Evolutionary conservation across 1,140 invertebrate species (phyloP).

Genomic region (Gryllus bimaculatus): DNA sequence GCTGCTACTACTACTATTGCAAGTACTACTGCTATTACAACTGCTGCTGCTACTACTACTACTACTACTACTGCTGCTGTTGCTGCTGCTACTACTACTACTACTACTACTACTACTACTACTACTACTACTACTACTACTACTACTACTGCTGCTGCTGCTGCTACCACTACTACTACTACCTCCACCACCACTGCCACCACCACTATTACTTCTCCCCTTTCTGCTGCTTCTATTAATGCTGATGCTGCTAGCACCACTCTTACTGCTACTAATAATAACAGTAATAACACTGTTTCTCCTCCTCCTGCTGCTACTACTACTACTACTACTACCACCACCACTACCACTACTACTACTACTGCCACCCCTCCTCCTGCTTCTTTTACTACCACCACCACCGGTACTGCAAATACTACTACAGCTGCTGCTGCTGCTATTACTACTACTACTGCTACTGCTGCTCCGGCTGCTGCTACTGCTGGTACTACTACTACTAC

Average conservation of each 20-base stretch:
- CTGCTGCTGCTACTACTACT: conserved; percentile 3
- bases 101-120: no score
- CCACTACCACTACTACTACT: background rate
- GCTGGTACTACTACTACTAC: background rate
- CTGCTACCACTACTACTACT: background rate
- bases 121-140: background rate
- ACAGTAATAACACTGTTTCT: no score
- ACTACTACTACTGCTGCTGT: background rate
- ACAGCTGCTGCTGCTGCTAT: background rate
- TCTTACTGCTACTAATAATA: no score
- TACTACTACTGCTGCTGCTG: background rate
- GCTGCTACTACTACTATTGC: no score
- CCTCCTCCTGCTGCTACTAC: no score
- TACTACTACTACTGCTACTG: background rate
- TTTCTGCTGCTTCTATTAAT: background rate
- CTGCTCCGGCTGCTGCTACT: background rate
- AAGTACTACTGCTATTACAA: no score
- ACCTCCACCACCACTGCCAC: no score
- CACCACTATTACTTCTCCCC: no score
- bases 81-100: background rate
- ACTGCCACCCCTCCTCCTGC: background rate
- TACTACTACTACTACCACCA: background rate
- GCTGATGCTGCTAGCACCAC: background rate
- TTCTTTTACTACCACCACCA: conserved; percentile 8
- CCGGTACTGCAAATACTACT: conserved; percentile 3